Base-by-base conservation (phyloP, 2,113 vertebrate genomes). In the Xiphophorus couchianus region DNA sequence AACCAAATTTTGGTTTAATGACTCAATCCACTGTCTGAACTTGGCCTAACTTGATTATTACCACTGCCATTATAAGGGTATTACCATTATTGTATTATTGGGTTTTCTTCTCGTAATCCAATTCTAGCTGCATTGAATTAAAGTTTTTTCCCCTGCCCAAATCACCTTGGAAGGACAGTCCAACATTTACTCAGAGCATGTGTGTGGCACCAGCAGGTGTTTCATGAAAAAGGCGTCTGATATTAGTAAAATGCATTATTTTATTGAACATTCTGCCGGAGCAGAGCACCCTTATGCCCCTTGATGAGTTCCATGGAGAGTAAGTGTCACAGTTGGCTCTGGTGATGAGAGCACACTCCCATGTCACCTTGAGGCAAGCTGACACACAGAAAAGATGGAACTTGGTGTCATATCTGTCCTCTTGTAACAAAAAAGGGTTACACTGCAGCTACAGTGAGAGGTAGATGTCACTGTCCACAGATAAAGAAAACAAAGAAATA, bases 241-340 rank as follows among this genome's bases (percentile, higher is more conserved):
- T 85, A 83, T 84, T 70, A 39, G 78, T 86, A 54, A 86, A 91
- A 88, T 80, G 85, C 88, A 78, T 86, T 84, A 82, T 84, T 89
- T 88, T 87, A 84, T 87, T 88, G 73, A 93, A 86, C 90, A 80
- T 89, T 81, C 85, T 89, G 86, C 71, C 25, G 64, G 87, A 79
- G 84, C 87, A 89, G 83, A 81, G 85, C 81, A 78, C 88, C 74
- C 78, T 83, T 91, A 90, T 89, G 84, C 78, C 85, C 88, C 90
- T 80, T 92, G 91, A 92, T 94, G 84, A 92, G 90, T 71, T 79
- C 93, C 91, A 66, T 66, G 42, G 91, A 93, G 92, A 90, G 72
- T 88, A 89, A 69, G 70, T 93, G 92, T 93, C 92, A 92, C 71
- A 60, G 81, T 80, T 69, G 81, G 85, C 85, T 77, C 60, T 72